Evolutionary conservation across 2,797 vertebrate genomes (phyloP), one percentile per base, ranked within the genome.

Genomic region (Pipistrellus pipistrellus): DNA sequence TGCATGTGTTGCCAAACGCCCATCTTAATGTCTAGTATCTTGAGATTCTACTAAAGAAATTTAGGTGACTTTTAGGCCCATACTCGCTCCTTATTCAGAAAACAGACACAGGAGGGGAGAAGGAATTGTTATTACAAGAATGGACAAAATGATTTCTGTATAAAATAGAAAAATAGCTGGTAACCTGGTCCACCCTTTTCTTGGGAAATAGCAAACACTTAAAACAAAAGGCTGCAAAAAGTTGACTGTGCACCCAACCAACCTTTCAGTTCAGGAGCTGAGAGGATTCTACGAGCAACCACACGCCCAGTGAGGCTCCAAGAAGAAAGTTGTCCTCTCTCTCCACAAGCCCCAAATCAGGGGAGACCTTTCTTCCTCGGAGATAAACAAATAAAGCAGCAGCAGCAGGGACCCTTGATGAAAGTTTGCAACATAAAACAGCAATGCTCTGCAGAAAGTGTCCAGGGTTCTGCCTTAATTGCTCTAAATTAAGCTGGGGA

Each of bases 41-140:
- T 38, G 72, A 82, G n/a, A 82, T 62, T 92, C 48, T 73, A 66
- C 30, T 44, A 62, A 85, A 85, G 46, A 96, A 94, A 93, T 14
- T 53, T 53, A 48, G 62, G 83, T 57, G 32, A 80, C 32, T 75
- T 57, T 83, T 73, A 88, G 75, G 32, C 23, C 4, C 23, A 48
- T 8, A 44, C 0, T 38, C 62, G 12, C 0, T 80, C n/a, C 46
- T 48, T 88, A 72, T 72, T 62, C 69, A 84, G 68, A 87, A 89
- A 92, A 15, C 15, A 94, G 48, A 3, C 25, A 85, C 20, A 73
- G 10, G 2, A 32, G 35, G 7, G 53, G 30, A 72, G 25, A 91
- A 88, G n/a, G 14, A 75, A 82, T 4, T n/a, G 2, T 51, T 85
- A 86, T 30, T 86, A 93, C 78, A 85, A 27, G 23, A 83, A 55